These are phyloP conservation scores for Takifugu rubripes DNA, from an alignment of 2,797 vertebrate species.

Conservation along the genomic window DNA sequence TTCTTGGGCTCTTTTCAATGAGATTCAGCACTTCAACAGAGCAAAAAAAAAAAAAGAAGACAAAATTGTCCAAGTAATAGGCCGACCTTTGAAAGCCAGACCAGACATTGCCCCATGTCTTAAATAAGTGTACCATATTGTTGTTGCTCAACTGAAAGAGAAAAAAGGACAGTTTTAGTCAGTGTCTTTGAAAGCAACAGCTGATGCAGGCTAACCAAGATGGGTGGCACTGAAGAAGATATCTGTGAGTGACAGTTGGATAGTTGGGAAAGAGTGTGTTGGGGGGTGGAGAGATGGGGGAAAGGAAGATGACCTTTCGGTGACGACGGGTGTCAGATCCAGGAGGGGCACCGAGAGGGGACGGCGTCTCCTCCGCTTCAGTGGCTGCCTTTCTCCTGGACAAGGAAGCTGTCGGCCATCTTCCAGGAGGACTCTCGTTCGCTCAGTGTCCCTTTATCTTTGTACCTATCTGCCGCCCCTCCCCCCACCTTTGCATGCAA, in stretches of 20 bases:
- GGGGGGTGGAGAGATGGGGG: background rate
- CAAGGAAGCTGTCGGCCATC: constrained; percentile 60
- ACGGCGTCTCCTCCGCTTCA: constrained; percentile 58
- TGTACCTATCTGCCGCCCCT: constrained; percentile 35
- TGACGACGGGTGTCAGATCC: constrained; percentile 55
- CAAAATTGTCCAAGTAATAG: too few species aligned
- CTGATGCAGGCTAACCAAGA: constrained; percentile 25
- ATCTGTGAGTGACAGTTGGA: constrained; percentile 52
- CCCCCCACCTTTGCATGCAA: constrained; percentile 19
- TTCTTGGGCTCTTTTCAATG: too few species aligned
- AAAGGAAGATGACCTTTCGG: constrained; percentile 49
- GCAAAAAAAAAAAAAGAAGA: too few species aligned
- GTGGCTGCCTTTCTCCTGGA: constrained; percentile 44
- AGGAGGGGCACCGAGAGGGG: constrained; percentile 40
- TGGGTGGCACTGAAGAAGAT: constrained; percentile 32
- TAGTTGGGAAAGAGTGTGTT: constrained; percentile 30
- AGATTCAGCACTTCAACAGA: too few species aligned
- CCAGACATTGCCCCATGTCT: too few species aligned
- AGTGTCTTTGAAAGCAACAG: constrained; percentile 22
- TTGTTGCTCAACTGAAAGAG: constrained; percentile 1
- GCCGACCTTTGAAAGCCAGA: too few species aligned
- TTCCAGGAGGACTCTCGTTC: constrained; percentile 45
- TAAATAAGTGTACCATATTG: background rate
- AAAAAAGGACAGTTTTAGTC: constrained; percentile 5
- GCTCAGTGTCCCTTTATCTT: constrained; percentile 45